Evolutionary conservation across 2,888 invertebrate genomes (phyloP).

Genomic region (Acleris emargana): DNA sequence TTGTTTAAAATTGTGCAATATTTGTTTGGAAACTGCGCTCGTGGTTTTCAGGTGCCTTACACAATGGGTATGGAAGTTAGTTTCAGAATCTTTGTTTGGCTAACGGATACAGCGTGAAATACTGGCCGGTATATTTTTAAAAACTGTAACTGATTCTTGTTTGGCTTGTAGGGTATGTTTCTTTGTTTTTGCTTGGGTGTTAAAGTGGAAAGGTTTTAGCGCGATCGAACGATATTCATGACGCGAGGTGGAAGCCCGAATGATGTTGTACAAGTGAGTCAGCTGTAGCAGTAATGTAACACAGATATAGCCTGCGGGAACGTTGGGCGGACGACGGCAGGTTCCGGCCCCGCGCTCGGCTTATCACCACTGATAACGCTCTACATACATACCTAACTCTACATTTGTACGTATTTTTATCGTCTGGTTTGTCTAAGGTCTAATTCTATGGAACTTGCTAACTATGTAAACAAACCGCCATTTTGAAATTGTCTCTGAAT

Average conservation of each 20-base stretch:
- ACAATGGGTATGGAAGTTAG: constrained; percentile 63
- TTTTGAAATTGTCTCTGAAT: too few relatives aligned
- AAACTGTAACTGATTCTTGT: constrained; percentile 26
- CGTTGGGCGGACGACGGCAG: constrained; percentile 56
- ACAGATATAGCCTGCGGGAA: constrained; percentile 60
- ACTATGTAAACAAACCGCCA: too few relatives aligned
- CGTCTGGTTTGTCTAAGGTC: constrained; percentile 45
- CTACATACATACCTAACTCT: constrained; percentile 43
- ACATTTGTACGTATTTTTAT: constrained; percentile 37
- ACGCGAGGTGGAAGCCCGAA: constrained; percentile 28
- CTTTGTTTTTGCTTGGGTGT: neutral
- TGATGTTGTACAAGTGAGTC: constrained; percentile 34
- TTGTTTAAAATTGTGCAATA: constrained; percentile 78
- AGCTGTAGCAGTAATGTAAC: constrained; percentile 37
- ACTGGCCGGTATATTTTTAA: constrained; percentile 35
- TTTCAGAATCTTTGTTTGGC: constrained; percentile 72
- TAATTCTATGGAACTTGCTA: too few relatives aligned
- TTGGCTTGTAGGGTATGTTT: constrained; percentile 8
- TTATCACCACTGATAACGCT: constrained; percentile 75
- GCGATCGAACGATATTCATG: constrained; percentile 6
- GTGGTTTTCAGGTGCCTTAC: constrained; percentile 71
- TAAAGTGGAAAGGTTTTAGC: constrained; percentile 8
- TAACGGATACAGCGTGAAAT: constrained; percentile 56
- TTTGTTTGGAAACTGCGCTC: constrained; percentile 70
- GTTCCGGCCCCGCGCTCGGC: constrained; percentile 62